Percentiles rank a stretch among this genome's conserved stretches.
Evolutionary conservation across 1,140 invertebrate species (phyloP).

Genomic region (Homarus americanus): DNA sequence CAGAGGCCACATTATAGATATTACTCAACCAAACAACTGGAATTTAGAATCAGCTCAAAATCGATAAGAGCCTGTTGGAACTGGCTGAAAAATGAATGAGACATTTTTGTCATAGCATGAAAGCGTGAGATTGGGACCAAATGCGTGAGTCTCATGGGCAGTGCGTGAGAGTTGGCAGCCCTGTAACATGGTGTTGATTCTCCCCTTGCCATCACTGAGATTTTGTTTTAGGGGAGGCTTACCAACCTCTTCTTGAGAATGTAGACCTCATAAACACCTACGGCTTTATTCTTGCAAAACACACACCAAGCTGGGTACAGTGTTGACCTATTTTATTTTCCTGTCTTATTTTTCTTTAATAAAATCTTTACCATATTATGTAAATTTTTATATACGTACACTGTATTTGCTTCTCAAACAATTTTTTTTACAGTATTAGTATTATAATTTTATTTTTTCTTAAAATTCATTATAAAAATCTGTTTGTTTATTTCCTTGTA

Average conservation of each 20-base stretch:
- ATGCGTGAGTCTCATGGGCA: no score
- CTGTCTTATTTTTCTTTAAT: constrained; percentile 7
- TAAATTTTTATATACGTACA: neutral
- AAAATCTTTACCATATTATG: constrained; percentile 1
- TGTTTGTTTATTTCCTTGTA: neutral
- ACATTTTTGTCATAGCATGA: no score
- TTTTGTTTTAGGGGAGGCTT: constrained; percentile 37
- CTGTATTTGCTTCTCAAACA: neutral
- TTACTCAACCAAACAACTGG: no score
- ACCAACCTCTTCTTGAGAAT: constrained; percentile 36
- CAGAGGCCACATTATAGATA: no score
- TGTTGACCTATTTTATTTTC: constrained; percentile 14
- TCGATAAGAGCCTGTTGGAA: no score
- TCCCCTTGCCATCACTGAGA: constrained; percentile 13
- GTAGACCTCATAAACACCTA: constrained; percentile 29
- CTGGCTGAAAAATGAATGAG: no score
- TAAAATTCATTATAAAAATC: neutral
- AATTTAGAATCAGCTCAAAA: no score
- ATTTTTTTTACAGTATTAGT: neutral
- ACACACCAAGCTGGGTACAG: constrained; percentile 28
- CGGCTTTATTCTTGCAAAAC: constrained; percentile 19
- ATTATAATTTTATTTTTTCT: neutral
- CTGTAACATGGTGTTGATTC: constrained; percentile 20
- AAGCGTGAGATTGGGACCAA: no score
- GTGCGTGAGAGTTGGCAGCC: no score